A percentile compares a stretch with the other conserved stretches of the same genome.
Conservation (phyloP, 1,140 invertebrate genomes). For the Ostrea edulis region DNA sequence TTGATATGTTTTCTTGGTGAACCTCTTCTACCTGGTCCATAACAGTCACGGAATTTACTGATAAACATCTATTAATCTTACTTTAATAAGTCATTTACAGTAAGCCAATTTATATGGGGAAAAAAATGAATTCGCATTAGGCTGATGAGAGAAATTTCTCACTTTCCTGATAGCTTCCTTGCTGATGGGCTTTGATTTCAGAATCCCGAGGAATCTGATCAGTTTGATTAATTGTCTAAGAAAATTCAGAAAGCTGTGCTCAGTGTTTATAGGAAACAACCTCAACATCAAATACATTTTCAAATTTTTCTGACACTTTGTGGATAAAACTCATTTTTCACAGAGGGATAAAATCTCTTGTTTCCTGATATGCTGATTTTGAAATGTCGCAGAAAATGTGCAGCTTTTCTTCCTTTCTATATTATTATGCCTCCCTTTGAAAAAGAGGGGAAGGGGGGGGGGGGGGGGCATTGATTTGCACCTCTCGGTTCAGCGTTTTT, state of each 20-base stretch:
- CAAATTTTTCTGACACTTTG: neutral
- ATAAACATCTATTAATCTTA: slow-evolving; percentile 19
- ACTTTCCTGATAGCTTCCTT: neutral
- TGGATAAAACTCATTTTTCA: slow-evolving; percentile 6
- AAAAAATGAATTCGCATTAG: neutral
- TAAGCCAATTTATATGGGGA: slow-evolving; percentile 26
- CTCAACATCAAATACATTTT: slow-evolving; percentile 21
- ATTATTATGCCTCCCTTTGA: too few species aligned
- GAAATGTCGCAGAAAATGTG: neutral
- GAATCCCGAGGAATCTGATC: neutral
- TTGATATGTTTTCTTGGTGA: too few species aligned
- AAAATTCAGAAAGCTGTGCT: slow-evolving; percentile 9
- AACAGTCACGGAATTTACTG: neutral
- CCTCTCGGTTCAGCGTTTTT: too few species aligned
- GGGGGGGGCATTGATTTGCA: too few species aligned
- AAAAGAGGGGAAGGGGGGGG: too few species aligned
- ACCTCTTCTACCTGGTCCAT: neutral
- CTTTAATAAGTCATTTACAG: slow-evolving; percentile 3
- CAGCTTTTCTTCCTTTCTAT: neutral
- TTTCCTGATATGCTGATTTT: neutral
- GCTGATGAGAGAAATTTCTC: slow-evolving; percentile 29
- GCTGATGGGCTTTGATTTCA: slow-evolving; percentile 31
- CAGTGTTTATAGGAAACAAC: neutral
- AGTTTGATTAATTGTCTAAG: slow-evolving; percentile 37
- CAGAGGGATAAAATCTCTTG: neutral